Base-by-base conservation (phyloP, 2,113 vertebrate genomes). In the Hemibagrus wyckioides region DNA sequence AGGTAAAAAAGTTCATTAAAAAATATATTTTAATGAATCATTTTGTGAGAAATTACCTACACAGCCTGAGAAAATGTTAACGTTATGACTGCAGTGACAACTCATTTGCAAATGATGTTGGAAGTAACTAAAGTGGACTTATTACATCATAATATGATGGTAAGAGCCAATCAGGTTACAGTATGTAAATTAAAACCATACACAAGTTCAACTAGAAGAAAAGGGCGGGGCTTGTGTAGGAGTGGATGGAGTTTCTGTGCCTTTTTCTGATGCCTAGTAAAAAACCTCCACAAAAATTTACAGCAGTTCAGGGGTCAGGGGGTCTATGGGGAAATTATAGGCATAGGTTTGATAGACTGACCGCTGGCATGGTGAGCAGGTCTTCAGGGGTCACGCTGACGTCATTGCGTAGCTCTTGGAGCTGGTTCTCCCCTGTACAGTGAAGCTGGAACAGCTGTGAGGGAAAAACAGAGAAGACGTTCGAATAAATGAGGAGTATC, bases 361-460 rank as follows among this genome's bases (percentile, higher is more conserved):
- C 94, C 59, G 88, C 87, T 57, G 95, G 95, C 94, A 96, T 94
- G 36, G 67, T 91, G 28, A 96, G 92, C 6, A 96, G 89, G 79
- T 95, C 93, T 2, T 88, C 83, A 8, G 93, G 87, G 39, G 93
- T 94, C 83, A 96, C 92, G 0, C 14, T 65, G 59, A 95, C 71
- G 17, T 95, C 93, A 6, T 83, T 1, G 61, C 93, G 91, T 50
- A 94, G 91, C 79, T 91, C 85, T 8, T 92, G 79, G 33, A 95
- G 91, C 87, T 95, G 95, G 87, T 95, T 96, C 39, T 92, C 91
- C 4, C 92, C 92, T 2, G 87, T 69, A 36, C 92, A 93, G 61
- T 95, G 92, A 19, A 91, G 83, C 89, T 92, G 83, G 89, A 96
- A 95, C 61, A 95, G 93, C 95, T 96, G 83, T 69, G 9, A 41